Base-by-base conservation (phyloP, 2,797 vertebrate species). In the Nyctalus aviator region DNA sequence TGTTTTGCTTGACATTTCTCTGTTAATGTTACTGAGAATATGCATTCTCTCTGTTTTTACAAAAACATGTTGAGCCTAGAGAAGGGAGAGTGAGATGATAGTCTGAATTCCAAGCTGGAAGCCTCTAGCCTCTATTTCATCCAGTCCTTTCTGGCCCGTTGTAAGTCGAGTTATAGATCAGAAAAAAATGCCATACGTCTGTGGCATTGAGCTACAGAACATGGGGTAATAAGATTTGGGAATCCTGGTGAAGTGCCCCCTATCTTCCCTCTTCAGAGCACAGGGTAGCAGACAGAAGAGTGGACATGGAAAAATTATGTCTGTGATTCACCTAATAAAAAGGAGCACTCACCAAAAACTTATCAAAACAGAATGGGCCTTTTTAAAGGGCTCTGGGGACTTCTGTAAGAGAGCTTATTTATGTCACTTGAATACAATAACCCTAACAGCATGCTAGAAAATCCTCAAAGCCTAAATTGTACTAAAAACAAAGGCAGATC, bases 341-440 rank as follows among this genome's bases (percentile, higher is more conserved):
- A 81, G 59, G 50, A 88, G 8, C 23, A 27, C 83, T 84, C 91
- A 94, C 37, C 72, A 77, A 90, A 95, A 95, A 46, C 81, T 91
- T 76, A 88, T 88, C 50, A 86, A 87, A 92, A 94, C 46, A 76
- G 32, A 93, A 68, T 25, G 66, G n/a, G 27, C 30, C 30, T 75
- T 86, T 84, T 75, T 62, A 88, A 90, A 91, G 59, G 53, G n/a
- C 32, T 69, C 57, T 46, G 23, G 41, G 53, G 18, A 72, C 66
- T 59, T 85, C 73, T 50, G n/a, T 89, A 79, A 90, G 75, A 91
- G 82, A 94, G 79, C 27, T 92, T 94, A 94, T 66, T 93, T 96
- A 57, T 59, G 18, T 41, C 62, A 30, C 76, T 86, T 81, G 83
- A 64, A 73, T 81, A 86, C 55, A 89, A 32, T 84, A 89, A 37